Evolutionary conservation across 1,140 invertebrate species (phyloP), one percentile per base, ranked within the genome.

Genomic region (Panulirus ornatus): DNA sequence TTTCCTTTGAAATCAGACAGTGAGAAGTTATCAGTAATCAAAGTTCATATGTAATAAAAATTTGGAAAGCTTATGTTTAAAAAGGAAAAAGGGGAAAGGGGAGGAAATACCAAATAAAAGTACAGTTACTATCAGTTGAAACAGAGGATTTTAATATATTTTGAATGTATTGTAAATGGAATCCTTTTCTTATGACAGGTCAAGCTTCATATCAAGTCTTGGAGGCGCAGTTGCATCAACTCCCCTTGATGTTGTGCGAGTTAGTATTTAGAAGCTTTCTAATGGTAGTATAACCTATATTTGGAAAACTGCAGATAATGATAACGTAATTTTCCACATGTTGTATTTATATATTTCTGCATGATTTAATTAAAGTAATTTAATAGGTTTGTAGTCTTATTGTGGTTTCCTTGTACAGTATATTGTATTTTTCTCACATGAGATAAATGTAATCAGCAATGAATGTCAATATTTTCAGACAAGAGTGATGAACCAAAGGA

Each of bases 181-280:
- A 2, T 79, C 34, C 54, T 63, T 86, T 81, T 91, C 83, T 66
- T 54, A 92, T 91, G 85, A 70, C 93, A 97, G 96, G 91, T 98
- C 97, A 91, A 98, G 98, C 95, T 96, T 97, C 93, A 95, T 97
- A 93, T 98, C 98, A 89, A 98, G 98, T 94, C 95, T 99, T 91
- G 97, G 97, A 91, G 98, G 98, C 94, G 98, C 98, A 66, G 95
- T 98, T 90, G 97, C 98, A 91, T 98, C 98, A 76, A 99, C 97
- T 36, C 98, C 98, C 78, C 97, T 99, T 91, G 98, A 99, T 95
- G 98, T 99, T 78, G 96, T 99, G 73, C 96, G 98, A 94, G 98
- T 99, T 94, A 96, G 96, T 85, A 95, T 34, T 3, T 47, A 16
- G 81, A 1, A 0, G 44, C 42, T 27, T 91, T 78, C 38, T 30